Base-by-base conservation (phyloP, 2,113 vertebrate genomes). In the Boleophthalmus pectinirostris region DNA sequence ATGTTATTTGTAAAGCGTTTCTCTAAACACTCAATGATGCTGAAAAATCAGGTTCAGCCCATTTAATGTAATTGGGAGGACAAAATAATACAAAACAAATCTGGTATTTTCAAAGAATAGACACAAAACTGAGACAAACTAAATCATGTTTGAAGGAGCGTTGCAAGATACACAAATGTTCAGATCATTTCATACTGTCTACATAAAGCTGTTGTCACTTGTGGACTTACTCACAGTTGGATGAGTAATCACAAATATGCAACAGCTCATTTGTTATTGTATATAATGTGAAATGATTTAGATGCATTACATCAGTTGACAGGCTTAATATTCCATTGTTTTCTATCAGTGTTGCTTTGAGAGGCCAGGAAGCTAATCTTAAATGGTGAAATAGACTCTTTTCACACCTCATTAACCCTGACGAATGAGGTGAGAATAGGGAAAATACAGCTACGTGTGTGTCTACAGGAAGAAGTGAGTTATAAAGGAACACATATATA, bases 371-470 rank as follows among this genome's bases (percentile, higher is more conserved):
- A 90, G 87, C 89, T 91, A 90, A 92, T 92, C 88, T 87, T 51
- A 77, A 81, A 75, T 78, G 72, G 74, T 81, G 75, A 83, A 86
- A 91, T 93, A 71, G 71, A 72, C 47, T 90, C 87, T 90, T 92
- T 92, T 91, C 88, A 87, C 90, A 92, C 81, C 85, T 90, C 91
- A 88, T 90, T 92, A 92, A 80, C 64, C 68, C 47, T 81, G 86
- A 90, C 85, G 79, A 66, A 82, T 53, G 66, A 8, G 60, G 4
- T 25, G 70, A 79, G 69, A 72, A 67, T 70, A 66, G 75, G 53
- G 43, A 45, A 61, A 21, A 63, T 45, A 79, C 45, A 74, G 56
- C 54, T 65, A 54, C 24, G 53, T 16, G 69, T 66, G 71, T 21
- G 38, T 56, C 64, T n/a, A 24, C 6, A 16, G 7, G 5, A 2